phyloP scores from a whole-genome alignment of 2,888 invertebrate genomes.

The Limnephilus auricula region DNA sequence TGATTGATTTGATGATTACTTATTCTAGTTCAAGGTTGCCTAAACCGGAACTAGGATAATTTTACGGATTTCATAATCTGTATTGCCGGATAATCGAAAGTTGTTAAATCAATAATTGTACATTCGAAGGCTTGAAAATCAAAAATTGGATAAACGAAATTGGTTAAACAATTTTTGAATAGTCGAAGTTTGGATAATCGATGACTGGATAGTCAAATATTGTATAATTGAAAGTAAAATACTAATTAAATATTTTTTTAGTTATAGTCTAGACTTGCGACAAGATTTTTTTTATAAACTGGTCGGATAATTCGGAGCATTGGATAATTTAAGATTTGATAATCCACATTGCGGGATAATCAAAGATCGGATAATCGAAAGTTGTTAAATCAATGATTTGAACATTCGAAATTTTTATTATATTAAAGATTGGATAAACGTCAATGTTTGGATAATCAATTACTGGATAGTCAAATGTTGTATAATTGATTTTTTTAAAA shows the following conservation, averaged over 20 bases:
- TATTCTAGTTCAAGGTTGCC: neutral
- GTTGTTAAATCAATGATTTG: neutral
- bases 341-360: neutral
- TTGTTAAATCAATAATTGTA: neutral
- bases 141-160: no score
- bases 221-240: neutral
- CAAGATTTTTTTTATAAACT: no score
- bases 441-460: neutral
- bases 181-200: neutral
- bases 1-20: neutral
- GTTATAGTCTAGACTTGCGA: no score
- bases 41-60: neutral
- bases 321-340: neutral
- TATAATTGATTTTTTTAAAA: no score
- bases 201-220: no score
- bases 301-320: no score
- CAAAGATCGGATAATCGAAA: neutral
- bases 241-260: no score
- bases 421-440: neutral
- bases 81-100: neutral
- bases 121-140: neutral
- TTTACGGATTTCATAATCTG: neutral
- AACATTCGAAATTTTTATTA: neutral
- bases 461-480: neutral
- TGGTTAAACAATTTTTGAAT: neutral